Conservation (phyloP, 1,140 invertebrate species). For the Cryptotermes secundus region DNA sequence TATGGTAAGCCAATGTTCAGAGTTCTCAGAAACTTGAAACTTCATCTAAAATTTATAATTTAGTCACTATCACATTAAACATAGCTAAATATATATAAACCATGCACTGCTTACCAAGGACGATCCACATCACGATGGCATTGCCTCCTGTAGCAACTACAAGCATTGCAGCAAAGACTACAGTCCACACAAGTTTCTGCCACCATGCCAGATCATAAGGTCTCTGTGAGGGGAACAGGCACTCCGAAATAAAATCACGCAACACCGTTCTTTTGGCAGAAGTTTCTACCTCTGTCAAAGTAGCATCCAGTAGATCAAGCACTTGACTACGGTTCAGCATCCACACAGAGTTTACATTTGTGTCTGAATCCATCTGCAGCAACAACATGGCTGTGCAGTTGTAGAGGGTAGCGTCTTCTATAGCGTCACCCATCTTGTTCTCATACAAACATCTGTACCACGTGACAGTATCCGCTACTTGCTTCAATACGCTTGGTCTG, state of each 20-base stretch:
- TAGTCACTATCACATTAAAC: no score
- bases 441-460: no score
- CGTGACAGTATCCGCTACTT: no score
- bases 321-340: constrained; percentile 29
- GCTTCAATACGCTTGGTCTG: no score
- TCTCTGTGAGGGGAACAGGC: constrained; percentile 38
- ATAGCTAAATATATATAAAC: no score
- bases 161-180: constrained; percentile 71
- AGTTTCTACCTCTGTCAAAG: not conserved
- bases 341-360: constrained; percentile 4
- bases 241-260: not conserved
- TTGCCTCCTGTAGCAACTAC: constrained; percentile 79
- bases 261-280: not conserved
- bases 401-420: not conserved
- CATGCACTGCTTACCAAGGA: constrained; percentile 64
- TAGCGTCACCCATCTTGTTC: not conserved
- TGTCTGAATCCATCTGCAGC: not conserved
- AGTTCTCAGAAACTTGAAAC: no score
- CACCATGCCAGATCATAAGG: constrained; percentile 54
- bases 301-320: not conserved
- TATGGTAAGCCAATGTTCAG: no score
- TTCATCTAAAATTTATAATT: no score
- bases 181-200: constrained; percentile 68
- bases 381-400: constrained; percentile 30
- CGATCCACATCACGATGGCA: constrained; percentile 86